These are phyloP conservation scores for Papilio machaon DNA, from an alignment of 1,140 invertebrate species.

Conservation along the genomic window DNA sequence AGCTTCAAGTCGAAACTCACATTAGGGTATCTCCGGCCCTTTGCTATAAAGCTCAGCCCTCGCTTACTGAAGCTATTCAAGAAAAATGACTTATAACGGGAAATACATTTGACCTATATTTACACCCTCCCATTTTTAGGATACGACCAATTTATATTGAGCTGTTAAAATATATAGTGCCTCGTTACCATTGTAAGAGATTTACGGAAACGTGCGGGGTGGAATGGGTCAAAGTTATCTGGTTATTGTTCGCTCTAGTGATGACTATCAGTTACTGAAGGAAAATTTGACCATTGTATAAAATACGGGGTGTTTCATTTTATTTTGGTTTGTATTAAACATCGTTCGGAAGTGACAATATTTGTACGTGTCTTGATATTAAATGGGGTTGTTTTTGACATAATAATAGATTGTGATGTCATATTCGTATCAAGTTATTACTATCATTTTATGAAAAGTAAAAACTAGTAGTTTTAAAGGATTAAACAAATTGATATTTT, in stretches of 20 bases:
- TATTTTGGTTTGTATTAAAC: conserved; percentile 7
- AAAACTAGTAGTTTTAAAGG: too few relatives aligned
- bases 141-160: conserved; percentile 47
- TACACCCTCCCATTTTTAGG: conserved; percentile 52
- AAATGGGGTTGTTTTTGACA: not conserved
- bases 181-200: conserved; percentile 30
- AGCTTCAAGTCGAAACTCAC: conserved; percentile 45
- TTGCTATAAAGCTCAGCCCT: conserved; percentile 62
- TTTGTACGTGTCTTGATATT: not conserved
- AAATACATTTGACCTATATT: conserved; percentile 77
- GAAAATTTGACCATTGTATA: conserved; percentile 15
- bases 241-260: conserved; percentile 3
- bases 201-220: not conserved
- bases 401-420: not conserved
- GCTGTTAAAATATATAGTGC: conserved; percentile 40
- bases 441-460: too few relatives aligned
- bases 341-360: not conserved
- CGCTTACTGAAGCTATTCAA: conserved; percentile 66
- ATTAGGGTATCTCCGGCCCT: conserved; percentile 57
- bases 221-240: conserved; percentile 15
- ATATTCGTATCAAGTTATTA: not conserved
- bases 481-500: too few relatives aligned
- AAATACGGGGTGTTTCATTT: not conserved
- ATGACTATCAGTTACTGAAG: conserved; percentile 12
- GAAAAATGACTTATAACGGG: conserved; percentile 74